Base-by-base conservation (phyloP, 1,140 invertebrate species). In the Procambarus virginalis region DNA sequence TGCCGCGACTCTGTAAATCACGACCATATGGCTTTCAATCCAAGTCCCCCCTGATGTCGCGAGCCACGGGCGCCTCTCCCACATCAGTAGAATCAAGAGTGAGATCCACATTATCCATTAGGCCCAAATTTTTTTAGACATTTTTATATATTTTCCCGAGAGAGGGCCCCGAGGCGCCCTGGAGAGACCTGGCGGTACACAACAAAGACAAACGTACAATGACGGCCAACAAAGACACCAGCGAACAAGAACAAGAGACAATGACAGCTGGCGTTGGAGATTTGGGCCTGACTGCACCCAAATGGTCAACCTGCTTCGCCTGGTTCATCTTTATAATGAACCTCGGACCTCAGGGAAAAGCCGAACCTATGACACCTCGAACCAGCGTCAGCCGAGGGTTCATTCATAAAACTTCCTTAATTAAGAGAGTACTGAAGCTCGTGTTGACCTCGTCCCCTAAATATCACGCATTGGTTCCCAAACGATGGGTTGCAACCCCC, bases 281-380 rank as follows among this genome's bases (percentile, higher is more conserved):
- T 80, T 80, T 49, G 49, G 78, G 78, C 49, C 46, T 58, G 78
- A 80, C 78, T 80, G 78, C 49, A 58, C 55, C 78, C 12, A 80
- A 80, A 80, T 80, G 78, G 78, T 80, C 78, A 80, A 80, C 49
- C 49, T 58, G 6, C 49, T 80, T 34, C 22, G 78, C 49, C 78
- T 2, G 49, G 78, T 80, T 80, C 78, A 80, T 80, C 78, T 80
- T 80, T 58, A 80, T 80, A 80, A 80, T 80, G 78, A 80, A 80
- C 10, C 2, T 17, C 34, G 48, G 20, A 80, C 78, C 78, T 80
- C 55, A 22, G 17, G 78, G 22, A 49, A 80, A 17, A 55, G 22
- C 51, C 6, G 8, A 55, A 8, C 12, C 51, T 55, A 55, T 55
- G 51, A 55, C 12, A 12, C 8, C 34, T 34, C 34, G 34, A 34